Evolutionary conservation across 2,888 invertebrate species (phyloP), one percentile per base, ranked within the genome.

Genomic region (Meandrusa payeni): DNA sequence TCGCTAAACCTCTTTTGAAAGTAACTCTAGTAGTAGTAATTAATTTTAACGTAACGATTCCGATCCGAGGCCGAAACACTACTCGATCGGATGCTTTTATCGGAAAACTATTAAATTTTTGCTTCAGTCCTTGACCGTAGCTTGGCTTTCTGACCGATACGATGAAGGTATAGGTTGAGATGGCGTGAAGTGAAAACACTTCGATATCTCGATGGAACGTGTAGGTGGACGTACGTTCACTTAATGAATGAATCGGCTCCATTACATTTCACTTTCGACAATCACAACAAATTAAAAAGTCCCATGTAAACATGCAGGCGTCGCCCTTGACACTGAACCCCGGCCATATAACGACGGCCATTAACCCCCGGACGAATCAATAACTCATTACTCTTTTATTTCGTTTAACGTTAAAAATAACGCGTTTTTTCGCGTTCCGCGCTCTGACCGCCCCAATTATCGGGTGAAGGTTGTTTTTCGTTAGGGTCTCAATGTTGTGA

Each of bases 331-430:
- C 69, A 59, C 51, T 58, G 59, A 50, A 48, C 50, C 55, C 58
- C 57, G 54, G 57, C 52, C 61, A 61, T 62, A 65, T 67, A 59
- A 64, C 61, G 54, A 48, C 55, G 51, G 52, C 55, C 64, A 63
- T 64, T 66, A 66, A 64, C 65, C 59, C 63, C 54, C 48, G 43
- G 44, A 49, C 56, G 65, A 69, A 69, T 71, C 70, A 66, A 71
- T 71, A 71, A 68, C 69, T 69, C 70, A 71, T 71, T 71, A 69
- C 69, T 69, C 69, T 69, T 71, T 71, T 71, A 69, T 69, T 69
- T 69, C 69, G 67, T 64, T 65, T 61, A 60, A 60, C 60, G 60
- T 60, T 67, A 66, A 69, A 69, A 69, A 69, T 69, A 68, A 66
- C 66, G 64, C 61, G 64, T 65, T 69, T 69, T 69, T 68, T 67